A percentile compares a stretch with the other conserved stretches of the same genome.
Evolutionary conservation across 2,888 invertebrate species (phyloP).

Genomic region (Beris morrisii): DNA sequence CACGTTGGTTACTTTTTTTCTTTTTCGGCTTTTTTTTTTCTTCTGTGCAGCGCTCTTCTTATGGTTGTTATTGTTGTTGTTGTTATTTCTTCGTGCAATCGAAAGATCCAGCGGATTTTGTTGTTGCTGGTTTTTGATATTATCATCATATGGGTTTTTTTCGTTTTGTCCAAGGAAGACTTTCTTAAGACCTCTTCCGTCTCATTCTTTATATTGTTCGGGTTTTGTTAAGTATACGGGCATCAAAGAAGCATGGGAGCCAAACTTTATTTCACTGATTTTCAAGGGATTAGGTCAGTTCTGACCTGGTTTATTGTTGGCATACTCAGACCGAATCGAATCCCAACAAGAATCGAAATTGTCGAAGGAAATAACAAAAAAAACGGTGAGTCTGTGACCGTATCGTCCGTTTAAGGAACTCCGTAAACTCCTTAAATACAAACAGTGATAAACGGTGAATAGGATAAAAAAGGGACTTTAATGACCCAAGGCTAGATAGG

Average conservation of each 20-base stretch:
- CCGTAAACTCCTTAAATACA: neutral
- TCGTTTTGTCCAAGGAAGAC: conserved; percentile 19
- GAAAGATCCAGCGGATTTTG: conserved; percentile 27
- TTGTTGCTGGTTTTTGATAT: conserved; percentile 5
- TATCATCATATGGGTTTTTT: conserved; percentile 15
- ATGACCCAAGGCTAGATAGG: conserved; percentile 8
- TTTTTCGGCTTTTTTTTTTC: conserved; percentile 14
- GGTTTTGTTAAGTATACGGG: neutral
- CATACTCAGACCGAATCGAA: neutral
- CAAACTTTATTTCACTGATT: conserved; percentile 17
- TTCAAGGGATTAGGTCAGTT: conserved; percentile 30
- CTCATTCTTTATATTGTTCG: conserved; percentile 6
- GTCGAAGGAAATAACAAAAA: too few species aligned
- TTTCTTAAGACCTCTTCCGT: conserved; percentile 23
- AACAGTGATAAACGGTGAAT: conserved; percentile 18
- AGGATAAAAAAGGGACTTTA: conserved; percentile 10
- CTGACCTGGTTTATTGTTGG: conserved; percentile 24
- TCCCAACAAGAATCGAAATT: too few species aligned
- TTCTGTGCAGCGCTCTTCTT: neutral
- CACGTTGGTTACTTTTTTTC: conserved; percentile 15
- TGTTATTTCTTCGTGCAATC: conserved; percentile 31
- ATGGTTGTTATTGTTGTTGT: conserved; percentile 18
- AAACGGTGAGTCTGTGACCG: too few species aligned
- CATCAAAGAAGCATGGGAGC: too few species aligned
- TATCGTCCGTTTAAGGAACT: too few species aligned